A percentile compares a stretch with the other conserved stretches of the same genome.
These are phyloP conservation scores for Drosophila leontia DNA, from an alignment of 1,140 invertebrate species.

Conservation along the genomic window DNA sequence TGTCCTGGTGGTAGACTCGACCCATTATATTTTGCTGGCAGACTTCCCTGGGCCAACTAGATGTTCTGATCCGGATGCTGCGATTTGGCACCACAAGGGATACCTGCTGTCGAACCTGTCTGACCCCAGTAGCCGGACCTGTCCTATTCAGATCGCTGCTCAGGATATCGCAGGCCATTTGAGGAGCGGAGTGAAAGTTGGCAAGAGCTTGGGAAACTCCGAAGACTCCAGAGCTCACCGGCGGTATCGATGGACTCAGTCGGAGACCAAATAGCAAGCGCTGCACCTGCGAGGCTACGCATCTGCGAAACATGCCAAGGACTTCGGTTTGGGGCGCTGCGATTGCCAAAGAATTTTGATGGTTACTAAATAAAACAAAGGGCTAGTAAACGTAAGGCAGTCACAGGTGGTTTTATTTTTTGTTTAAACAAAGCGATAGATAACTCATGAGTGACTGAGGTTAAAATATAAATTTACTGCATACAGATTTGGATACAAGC, in stretches of 20 bases:
- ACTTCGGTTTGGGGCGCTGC: neutral
- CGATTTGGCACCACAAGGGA: neutral
- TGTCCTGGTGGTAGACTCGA: conserved; percentile 5
- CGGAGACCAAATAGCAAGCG: conserved; percentile 22
- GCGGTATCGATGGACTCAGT: neutral
- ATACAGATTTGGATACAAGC: neutral
- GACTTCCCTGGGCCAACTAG: neutral
- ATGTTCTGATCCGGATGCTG: neutral
- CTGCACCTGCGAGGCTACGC: conserved; percentile 21
- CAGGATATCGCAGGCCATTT: conserved; percentile 34
- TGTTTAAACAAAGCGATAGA: conserved; percentile 19
- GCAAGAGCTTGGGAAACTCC: neutral
- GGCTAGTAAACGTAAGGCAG: conserved; percentile 14
- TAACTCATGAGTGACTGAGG: conserved; percentile 28
- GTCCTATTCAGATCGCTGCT: conserved; percentile 13
- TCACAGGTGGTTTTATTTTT: conserved; percentile 31
- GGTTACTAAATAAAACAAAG: conserved; percentile 20
- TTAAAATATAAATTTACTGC: neutral
- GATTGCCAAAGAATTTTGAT: conserved; percentile 27
- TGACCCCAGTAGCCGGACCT: neutral
- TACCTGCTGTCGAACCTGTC: neutral
- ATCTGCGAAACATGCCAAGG: conserved; percentile 42
- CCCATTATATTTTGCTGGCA: neutral
- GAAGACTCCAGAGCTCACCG: neutral
- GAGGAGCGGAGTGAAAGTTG: conserved; percentile 1